These are phyloP conservation scores for Conops quadrifasciatus DNA, from an alignment of 2,888 invertebrate genomes.

Conservation along the genomic window DNA sequence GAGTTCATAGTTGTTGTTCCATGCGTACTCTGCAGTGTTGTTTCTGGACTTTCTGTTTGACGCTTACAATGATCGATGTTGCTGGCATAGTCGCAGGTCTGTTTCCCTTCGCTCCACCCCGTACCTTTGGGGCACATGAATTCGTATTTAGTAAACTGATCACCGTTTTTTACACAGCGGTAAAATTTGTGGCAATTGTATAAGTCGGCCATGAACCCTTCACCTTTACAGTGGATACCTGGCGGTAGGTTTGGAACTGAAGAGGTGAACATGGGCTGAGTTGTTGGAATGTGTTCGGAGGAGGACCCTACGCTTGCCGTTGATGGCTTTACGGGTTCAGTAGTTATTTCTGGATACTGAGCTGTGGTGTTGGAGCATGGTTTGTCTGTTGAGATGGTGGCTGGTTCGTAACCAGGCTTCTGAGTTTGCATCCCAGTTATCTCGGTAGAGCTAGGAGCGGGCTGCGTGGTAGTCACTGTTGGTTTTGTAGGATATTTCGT, in stretches of 20 bases:
- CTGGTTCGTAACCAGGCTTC: constrained; percentile 36
- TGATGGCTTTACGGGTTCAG: constrained; percentile 35
- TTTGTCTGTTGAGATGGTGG: constrained; percentile 12
- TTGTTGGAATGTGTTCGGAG: constrained; percentile 46
- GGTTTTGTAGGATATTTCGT: constrained; percentile 33
- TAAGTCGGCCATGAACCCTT: constrained; percentile 73
- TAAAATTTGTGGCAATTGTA: constrained; percentile 71
- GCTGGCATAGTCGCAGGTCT: constrained; percentile 70
- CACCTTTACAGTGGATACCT: constrained; percentile 66
- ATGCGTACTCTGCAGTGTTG: not conserved
- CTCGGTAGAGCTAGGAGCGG: constrained; percentile 30
- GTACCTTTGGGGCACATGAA: constrained; percentile 74
- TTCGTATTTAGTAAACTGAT: constrained; percentile 63
- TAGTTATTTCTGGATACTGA: no score
- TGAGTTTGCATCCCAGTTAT: constrained; percentile 35
- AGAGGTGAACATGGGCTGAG: constrained; percentile 47
- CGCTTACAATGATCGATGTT: constrained; percentile 58
- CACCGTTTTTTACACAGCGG: constrained; percentile 68
- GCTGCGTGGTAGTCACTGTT: constrained; percentile 21
- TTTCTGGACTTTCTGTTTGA: constrained; percentile 41
- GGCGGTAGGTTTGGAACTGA: constrained; percentile 56
- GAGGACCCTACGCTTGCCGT: constrained; percentile 1
- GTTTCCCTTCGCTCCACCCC: constrained; percentile 73
- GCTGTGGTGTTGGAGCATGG: constrained; percentile 16
- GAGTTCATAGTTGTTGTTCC: constrained; percentile 6